Percentiles rank a stretch among this genome's conserved stretches.
Conservation (phyloP, 2,113 vertebrate genomes). For the Equus quagga region DNA sequence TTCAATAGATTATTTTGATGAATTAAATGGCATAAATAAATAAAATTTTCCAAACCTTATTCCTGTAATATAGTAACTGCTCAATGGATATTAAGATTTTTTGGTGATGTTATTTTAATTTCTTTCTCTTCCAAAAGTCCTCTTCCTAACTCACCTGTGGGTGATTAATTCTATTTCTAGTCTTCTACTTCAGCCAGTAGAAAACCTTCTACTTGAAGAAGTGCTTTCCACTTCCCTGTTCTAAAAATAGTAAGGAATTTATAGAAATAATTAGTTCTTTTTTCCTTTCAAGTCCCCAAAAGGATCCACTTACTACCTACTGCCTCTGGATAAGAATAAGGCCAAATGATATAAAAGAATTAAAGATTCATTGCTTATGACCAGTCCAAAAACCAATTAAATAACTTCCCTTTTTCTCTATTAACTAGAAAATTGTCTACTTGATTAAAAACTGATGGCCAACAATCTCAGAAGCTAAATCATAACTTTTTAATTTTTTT, state of each 20-base stretch:
- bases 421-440: constrained; percentile 30
- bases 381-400: constrained; percentile 42
- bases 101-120: neutral
- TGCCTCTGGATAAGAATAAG: constrained; percentile 38
- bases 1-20: neutral
- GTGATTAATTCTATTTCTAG: neutral
- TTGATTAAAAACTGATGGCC: constrained; percentile 65
- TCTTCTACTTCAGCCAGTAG: neutral
- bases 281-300: neutral
- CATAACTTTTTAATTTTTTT: neutral
- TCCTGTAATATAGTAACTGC: neutral
- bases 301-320: neutral
- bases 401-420: constrained; percentile 32
- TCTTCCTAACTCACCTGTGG: neutral
- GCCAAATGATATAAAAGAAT: constrained; percentile 20
- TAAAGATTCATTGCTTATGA: constrained; percentile 9
- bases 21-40: neutral
- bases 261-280: neutral
- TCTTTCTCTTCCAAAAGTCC: neutral
- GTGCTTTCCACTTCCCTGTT: neutral
- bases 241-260: constrained; percentile 10
- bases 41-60: neutral
- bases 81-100: neutral
- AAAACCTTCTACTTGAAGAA: no score
- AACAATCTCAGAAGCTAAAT: constrained; percentile 12